Base-by-base conservation (phyloP, 2,113 vertebrate species). In the Festucalex cinctus region DNA sequence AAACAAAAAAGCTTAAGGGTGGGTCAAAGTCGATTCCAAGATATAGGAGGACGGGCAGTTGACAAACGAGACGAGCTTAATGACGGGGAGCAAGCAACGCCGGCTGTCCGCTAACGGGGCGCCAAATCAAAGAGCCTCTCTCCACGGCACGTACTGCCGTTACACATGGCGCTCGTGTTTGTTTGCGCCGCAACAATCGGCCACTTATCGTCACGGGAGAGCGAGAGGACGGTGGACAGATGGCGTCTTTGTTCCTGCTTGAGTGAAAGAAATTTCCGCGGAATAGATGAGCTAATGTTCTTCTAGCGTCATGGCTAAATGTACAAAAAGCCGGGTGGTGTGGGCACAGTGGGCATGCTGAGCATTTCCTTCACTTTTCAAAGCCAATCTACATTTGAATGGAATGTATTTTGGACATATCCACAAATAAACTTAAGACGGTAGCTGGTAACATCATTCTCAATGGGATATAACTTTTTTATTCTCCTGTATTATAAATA, bases 121-220 rank as follows among this genome's bases (percentile, higher is more conserved):
- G 46, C 64, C 70, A 69, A 63, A 76, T 67, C 60, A 68, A 60
- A 71, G 44, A 37, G 41, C 62, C n/a, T 19, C 66, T 71, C 66
- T 82, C 65, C 53, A 57, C 71, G 43, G 58, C 76, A 63, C 64
- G 17, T 5, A 7, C 17, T 5, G 49, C 0, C 22, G 43, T 36
- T 39, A 57, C 76, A 32, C 77, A 75, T 37, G 69, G 37, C 65
- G 37, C 69, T 22, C 1, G 61, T 65, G 64, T 62, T 49, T 72
- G 62, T 73, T 61, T 41, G 36, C 6, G 20, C 41, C 62, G 72
- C 73, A 73, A 84, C 79, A 81, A 53, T 39, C 36, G 35, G 51
- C 44, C 75, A 65, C 79, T 75, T 54, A 65, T 66, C 73, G 43
- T 56, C 12, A 16, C 6, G 35, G 59, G 36, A 46, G 26, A 41